A percentile compares a stretch with the other conserved stretches of the same genome.
Evolutionary conservation across 2,888 invertebrate genomes (phyloP).

Genomic region (Torymus tubicola): DNA sequence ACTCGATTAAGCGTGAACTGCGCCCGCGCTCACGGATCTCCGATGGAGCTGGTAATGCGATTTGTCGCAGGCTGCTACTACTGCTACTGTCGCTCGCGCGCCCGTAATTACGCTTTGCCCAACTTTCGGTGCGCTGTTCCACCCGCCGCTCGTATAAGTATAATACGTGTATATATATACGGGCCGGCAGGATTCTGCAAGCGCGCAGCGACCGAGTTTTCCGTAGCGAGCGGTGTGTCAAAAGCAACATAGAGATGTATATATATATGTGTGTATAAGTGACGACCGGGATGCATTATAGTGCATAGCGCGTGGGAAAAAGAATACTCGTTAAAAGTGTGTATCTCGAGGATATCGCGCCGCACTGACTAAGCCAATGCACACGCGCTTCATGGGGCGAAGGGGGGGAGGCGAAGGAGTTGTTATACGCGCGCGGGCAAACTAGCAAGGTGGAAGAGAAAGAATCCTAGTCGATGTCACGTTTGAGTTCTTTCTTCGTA

Average conservation of each 20-base stretch:
- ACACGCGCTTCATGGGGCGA: background rate
- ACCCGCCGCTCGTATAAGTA: too few species aligned
- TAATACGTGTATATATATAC: too few species aligned
- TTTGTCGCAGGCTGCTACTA: constrained; percentile 26
- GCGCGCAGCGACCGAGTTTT: background rate
- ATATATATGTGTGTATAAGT: too few species aligned
- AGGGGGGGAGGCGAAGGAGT: background rate
- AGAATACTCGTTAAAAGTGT: constrained; percentile 43
- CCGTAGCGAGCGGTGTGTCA: too few species aligned
- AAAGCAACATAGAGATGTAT: background rate
- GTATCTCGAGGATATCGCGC: background rate
- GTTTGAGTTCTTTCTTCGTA: constrained; percentile 9
- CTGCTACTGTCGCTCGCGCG: background rate
- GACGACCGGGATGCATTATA: too few species aligned
- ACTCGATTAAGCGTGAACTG: constrained; percentile 56
- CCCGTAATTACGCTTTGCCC: background rate
- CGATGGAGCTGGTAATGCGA: constrained; percentile 49
- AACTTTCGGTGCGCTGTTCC: constrained; percentile 4
- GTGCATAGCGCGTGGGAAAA: background rate
- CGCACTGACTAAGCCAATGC: constrained; percentile 48
- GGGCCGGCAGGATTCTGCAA: too few species aligned
- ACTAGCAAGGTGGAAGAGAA: background rate
- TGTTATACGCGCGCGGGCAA: background rate
- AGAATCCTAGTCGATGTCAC: constrained; percentile 18
- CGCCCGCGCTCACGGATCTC: constrained; percentile 21